Conservation (phyloP, 2,113 vertebrate genomes). For the Candoia aspera region DNA sequence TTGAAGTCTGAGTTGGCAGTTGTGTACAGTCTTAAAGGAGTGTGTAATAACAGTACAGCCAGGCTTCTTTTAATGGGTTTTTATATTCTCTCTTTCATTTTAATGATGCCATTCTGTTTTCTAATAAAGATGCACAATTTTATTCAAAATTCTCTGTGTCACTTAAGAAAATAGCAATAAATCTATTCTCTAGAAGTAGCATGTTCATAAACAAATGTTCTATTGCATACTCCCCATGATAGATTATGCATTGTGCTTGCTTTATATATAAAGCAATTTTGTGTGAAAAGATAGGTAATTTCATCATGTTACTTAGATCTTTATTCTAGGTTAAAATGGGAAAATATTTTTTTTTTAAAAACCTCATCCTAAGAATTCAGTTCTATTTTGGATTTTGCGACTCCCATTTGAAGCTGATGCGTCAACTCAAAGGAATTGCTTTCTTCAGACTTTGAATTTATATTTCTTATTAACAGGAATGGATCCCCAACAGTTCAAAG, state of each 20-base stretch:
- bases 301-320: slow-evolving; percentile 50
- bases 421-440: slow-evolving; percentile 58
- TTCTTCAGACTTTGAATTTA: slow-evolving; percentile 66
- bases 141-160: slow-evolving; percentile 67
- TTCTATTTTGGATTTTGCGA: slow-evolving; percentile 55
- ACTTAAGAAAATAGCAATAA: slow-evolving; percentile 72
- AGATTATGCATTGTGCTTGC: slow-evolving; percentile 55
- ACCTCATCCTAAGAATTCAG: slow-evolving; percentile 50
- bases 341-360: slow-evolving; percentile 48
- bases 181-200: slow-evolving; percentile 60
- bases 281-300: slow-evolving; percentile 63
- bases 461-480: slow-evolving; percentile 82
- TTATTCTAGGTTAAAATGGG: slow-evolving; percentile 59
- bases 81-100: slow-evolving; percentile 74
- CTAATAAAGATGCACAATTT: slow-evolving; percentile 70
- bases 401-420: slow-evolving; percentile 63
- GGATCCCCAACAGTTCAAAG: slow-evolving; percentile 91
- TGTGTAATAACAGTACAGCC: slow-evolving; percentile 73
- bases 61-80: slow-evolving; percentile 72
- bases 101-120: slow-evolving; percentile 71
- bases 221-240: slow-evolving; percentile 56
- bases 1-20: slow-evolving; percentile 81
- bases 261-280: slow-evolving; percentile 73
- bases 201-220: slow-evolving; percentile 65
- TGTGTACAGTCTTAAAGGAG: slow-evolving; percentile 73